These are phyloP conservation scores for Porites lutea DNA, from an alignment of 64 coral and sea anemone genomes.

Conservation along the genomic window DNA sequence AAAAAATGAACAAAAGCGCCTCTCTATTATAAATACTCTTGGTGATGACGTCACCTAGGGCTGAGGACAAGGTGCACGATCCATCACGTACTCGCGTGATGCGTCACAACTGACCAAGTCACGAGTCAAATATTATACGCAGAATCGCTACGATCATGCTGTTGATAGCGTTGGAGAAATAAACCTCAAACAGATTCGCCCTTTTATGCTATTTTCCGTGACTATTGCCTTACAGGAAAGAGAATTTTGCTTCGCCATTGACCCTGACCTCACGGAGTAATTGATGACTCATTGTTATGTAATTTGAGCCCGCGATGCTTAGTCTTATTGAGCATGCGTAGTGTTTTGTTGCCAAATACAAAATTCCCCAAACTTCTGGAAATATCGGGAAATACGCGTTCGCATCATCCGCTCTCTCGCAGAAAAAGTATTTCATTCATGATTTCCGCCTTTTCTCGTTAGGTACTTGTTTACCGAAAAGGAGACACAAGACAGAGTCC, in stretches of 20 bases:
- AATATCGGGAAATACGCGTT: slow-evolving; percentile 77
- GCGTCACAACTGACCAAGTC: slow-evolving; percentile 35
- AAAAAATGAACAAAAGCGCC: slow-evolving; percentile 49
- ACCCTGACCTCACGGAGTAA: slow-evolving; percentile 77
- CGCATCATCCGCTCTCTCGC: slow-evolving; percentile 14
- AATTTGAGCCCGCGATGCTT: slow-evolving; percentile 87
- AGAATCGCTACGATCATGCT: neutral
- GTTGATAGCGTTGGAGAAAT: neutral
- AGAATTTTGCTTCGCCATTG: slow-evolving; percentile 46
- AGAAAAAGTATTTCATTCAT: slow-evolving; percentile 45
- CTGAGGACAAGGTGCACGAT: slow-evolving; percentile 72
- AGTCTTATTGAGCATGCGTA: slow-evolving; percentile 70
- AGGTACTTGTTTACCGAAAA: slow-evolving; percentile 60
- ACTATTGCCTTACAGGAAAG: slow-evolving; percentile 7
- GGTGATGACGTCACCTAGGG: slow-evolving; percentile 67
- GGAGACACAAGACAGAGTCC: slow-evolving; percentile 39
- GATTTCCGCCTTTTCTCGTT: slow-evolving; percentile 58
- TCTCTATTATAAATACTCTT: slow-evolving; percentile 39
- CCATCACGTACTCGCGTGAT: slow-evolving; percentile 85
- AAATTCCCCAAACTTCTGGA: slow-evolving; percentile 53
- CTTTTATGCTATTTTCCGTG: slow-evolving; percentile 19
- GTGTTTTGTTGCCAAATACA: slow-evolving; percentile 37
- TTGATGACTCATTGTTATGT: slow-evolving; percentile 99
- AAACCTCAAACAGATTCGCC: neutral
- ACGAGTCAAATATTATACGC: neutral